phyloP scores from a whole-genome alignment of 1,140 invertebrate species.

The Hyphantria cunea region DNA sequence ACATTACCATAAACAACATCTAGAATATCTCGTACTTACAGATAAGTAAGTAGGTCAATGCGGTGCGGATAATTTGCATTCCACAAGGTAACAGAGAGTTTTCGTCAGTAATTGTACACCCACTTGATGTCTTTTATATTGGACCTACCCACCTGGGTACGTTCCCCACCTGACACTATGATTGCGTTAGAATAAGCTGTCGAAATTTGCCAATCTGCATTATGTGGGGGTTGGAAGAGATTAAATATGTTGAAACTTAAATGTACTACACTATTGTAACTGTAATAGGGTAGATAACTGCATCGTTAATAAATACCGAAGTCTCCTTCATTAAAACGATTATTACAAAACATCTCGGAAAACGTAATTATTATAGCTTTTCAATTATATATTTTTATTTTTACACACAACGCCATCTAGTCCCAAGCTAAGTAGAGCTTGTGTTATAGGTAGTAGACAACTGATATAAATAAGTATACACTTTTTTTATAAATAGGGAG shows the following conservation, averaged over 20 bases:
- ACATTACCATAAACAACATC: background rate
- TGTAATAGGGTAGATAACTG: too few relatives aligned
- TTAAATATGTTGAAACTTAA: background rate
- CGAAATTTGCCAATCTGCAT: background rate
- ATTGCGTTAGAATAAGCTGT: constrained; percentile 2
- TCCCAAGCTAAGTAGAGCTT: too few relatives aligned
- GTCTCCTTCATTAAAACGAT: too few relatives aligned
- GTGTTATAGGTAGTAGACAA: too few relatives aligned
- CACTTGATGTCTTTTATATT: background rate
- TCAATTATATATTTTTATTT: too few relatives aligned
- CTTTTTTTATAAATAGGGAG: too few relatives aligned
- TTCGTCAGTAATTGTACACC: constrained; percentile 1
- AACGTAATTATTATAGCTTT: too few relatives aligned
- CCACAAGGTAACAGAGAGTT: constrained; percentile 9
- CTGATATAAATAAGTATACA: too few relatives aligned
- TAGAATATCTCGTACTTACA: background rate
- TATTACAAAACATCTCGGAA: too few relatives aligned
- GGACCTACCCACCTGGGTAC: background rate
- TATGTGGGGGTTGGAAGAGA: background rate
- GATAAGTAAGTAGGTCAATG: constrained; percentile 15
- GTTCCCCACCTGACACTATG: background rate
- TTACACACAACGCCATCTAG: too few relatives aligned
- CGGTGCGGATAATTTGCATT: constrained; percentile 8
- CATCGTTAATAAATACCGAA: too few relatives aligned
- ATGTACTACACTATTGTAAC: too few relatives aligned